These are phyloP conservation scores for Montipora capricornis DNA, from an alignment of 64 coral and sea anemone species.

Conservation along the genomic window DNA sequence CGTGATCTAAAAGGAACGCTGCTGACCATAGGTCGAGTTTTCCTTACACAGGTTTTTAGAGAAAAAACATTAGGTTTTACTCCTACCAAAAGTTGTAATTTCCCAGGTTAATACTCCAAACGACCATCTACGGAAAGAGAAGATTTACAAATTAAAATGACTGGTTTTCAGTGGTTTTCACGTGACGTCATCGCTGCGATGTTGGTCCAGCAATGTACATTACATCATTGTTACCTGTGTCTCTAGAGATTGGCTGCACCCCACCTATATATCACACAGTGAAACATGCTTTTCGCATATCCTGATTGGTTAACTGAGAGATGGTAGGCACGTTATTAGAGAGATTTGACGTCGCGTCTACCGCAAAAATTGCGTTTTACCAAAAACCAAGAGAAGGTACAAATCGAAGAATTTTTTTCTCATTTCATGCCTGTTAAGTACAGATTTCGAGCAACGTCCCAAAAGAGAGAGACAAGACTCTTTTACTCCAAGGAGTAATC, in stretches of 20 bases:
- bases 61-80: neutral
- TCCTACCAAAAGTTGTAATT: slow-evolving; percentile 96
- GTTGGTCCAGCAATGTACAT: no score
- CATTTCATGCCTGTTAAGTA: neutral
- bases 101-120: slow-evolving; percentile 97
- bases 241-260: no score
- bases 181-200: no score
- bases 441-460: neutral
- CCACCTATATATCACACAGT: no score
- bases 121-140: slow-evolving; percentile 79
- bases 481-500: no score
- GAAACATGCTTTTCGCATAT: no score
- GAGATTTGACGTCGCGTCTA: no score
- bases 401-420: neutral
- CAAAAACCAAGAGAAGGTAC: neutral
- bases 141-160: neutral
- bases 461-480: no score
- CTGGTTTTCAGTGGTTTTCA: neutral
- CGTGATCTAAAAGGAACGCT: neutral
- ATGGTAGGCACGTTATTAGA: no score
- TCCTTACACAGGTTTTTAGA: no score
- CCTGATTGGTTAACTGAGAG: no score
- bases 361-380: neutral
- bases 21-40: neutral
- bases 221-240: no score